Conservation (phyloP, 2,797 vertebrate species). For the Numenius phaeopus region DNA sequence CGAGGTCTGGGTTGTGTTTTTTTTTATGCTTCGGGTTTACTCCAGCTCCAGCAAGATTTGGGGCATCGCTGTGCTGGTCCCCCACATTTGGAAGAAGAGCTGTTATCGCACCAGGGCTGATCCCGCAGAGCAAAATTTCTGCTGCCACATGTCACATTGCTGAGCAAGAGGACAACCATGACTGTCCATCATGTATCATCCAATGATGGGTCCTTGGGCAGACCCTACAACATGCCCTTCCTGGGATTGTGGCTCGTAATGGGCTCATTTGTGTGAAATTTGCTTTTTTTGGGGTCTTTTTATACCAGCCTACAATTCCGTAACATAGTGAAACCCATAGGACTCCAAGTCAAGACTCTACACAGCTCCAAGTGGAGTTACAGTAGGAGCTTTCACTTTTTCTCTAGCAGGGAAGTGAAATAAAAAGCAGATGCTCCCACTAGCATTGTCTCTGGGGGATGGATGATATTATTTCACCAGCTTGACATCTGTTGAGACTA, state of each 20-base stretch:
- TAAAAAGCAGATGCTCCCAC: constrained; percentile 40
- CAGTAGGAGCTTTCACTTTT: constrained; percentile 61
- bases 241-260: neutral
- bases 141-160: too few relatives aligned
- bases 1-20: neutral
- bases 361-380: neutral
- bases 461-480: constrained; percentile 58
- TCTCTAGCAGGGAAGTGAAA: constrained; percentile 12
- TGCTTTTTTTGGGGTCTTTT: neutral
- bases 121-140: neutral
- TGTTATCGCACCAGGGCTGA: neutral
- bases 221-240: neutral
- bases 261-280: neutral
- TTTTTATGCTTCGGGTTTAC: neutral
- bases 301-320: neutral
- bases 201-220: neutral
- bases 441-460: constrained; percentile 43
- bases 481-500: constrained; percentile 48
- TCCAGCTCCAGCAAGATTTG: neutral
- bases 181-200: accelerated
- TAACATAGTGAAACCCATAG: neutral
- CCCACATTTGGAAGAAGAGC: neutral
- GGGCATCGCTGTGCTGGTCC: accelerated
- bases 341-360: neutral
- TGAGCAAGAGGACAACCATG: neutral